These are phyloP conservation scores for Siniperca knerii DNA, from an alignment of 2,113 vertebrate genomes.

Conservation along the genomic window DNA sequence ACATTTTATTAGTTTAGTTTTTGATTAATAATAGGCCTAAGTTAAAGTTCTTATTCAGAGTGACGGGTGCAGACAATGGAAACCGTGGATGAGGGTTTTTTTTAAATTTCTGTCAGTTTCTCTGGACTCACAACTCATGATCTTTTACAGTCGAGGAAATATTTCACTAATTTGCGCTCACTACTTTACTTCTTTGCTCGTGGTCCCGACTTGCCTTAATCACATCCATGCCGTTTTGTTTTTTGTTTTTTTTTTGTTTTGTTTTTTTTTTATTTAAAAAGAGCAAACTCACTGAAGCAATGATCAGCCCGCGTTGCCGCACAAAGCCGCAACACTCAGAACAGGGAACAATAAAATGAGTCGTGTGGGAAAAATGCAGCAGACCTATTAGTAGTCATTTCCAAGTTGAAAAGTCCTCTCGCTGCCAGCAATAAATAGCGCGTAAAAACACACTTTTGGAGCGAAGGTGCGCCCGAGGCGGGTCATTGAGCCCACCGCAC, in stretches of 20 bases:
- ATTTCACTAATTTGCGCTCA: not conserved
- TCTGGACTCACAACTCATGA: not conserved
- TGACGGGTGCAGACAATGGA: not conserved
- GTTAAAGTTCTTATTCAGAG: not conserved
- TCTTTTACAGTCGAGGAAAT: not conserved
- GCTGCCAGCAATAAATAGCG: conserved; percentile 42
- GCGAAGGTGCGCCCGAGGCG: conserved; percentile 51
- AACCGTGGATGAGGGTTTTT: not conserved
- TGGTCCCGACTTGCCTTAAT: not conserved
- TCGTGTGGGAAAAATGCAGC: conserved; percentile 34
- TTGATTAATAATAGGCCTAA: not conserved
- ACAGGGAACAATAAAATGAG: conserved; percentile 57
- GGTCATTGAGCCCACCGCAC: conserved; percentile 54
- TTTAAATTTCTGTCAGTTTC: not conserved
- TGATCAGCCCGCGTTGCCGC: not conserved
- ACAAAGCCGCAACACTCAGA: conserved; percentile 23
- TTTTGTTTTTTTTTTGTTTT: not conserved
- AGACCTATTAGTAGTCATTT: conserved; percentile 60
- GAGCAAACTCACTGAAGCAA: not conserved
- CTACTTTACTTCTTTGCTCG: not conserved
- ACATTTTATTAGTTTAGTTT: not conserved
- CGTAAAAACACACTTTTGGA: conserved; percentile 53
- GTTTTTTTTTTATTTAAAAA: not conserved
- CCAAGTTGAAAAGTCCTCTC: conserved; percentile 52
- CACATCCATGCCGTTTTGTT: not conserved